These are phyloP conservation scores for Corapipo altera DNA, from an alignment of 2,113 vertebrate species.

Conservation along the genomic window DNA sequence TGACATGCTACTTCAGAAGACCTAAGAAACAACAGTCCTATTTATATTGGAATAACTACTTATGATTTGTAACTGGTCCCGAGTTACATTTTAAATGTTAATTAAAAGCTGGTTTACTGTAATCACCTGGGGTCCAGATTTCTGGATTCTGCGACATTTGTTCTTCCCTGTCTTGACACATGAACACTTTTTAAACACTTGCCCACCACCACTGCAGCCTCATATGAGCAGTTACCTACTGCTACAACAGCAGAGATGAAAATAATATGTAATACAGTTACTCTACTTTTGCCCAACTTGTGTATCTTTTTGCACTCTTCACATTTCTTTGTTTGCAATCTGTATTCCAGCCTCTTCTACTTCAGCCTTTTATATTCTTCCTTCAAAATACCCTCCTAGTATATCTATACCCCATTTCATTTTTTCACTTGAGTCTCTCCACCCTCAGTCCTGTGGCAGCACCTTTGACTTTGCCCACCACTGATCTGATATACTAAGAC, in stretches of 20 bases:
- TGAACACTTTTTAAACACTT: not conserved
- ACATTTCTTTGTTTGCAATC: not conserved
- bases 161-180: not conserved
- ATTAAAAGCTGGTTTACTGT: not conserved
- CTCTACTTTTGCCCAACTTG: not conserved
- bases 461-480: not conserved
- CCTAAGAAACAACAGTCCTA: not conserved
- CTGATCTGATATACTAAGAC: not conserved
- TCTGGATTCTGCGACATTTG: not conserved
- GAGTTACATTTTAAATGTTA: not conserved
- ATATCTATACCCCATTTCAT: not conserved
- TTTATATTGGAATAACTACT: not conserved
- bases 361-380: not conserved
- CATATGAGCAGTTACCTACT: not conserved
- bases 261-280: not conserved
- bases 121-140: not conserved
- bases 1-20: not conserved
- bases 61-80: not conserved
- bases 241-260: not conserved
- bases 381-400: not conserved
- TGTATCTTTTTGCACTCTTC: not conserved
- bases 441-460: not conserved
- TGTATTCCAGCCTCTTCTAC: not conserved
- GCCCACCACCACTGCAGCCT: not conserved
- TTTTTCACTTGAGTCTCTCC: accelerated